Evolutionary conservation across 53 echinoderm and acorn worm genomes (phyloP).

Genomic region (Patiria pectinifera): DNA sequence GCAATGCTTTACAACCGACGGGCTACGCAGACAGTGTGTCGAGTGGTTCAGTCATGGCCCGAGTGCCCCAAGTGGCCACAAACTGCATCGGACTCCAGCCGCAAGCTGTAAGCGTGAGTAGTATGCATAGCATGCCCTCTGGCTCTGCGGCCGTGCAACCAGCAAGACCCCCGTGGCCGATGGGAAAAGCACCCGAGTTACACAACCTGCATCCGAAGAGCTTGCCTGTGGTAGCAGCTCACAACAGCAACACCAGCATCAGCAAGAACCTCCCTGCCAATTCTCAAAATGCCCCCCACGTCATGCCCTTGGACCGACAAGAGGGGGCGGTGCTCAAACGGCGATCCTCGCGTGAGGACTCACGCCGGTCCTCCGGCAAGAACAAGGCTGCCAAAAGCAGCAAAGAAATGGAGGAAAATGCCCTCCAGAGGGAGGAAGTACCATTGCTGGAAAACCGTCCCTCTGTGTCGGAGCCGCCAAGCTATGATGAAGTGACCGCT

Average conservation of each 20-base stretch:
- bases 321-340: slow-evolving; percentile 37
- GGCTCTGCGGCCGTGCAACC: background rate
- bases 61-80: background rate
- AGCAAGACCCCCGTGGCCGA: background rate
- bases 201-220: slow-evolving; percentile 25
- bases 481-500: slow-evolving; percentile 52
- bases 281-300: background rate
- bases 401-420: slow-evolving; percentile 14
- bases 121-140: slow-evolving; percentile 53
- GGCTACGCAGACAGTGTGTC: slow-evolving; percentile 61
- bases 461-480: slow-evolving; percentile 49
- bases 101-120: slow-evolving; percentile 23
- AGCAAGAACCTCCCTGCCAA: slow-evolving; percentile 12
- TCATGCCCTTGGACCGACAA: slow-evolving; percentile 23
- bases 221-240: slow-evolving; percentile 23
- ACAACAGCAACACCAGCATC: slow-evolving; percentile 50
- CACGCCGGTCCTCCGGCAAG: slow-evolving; percentile 26
- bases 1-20: slow-evolving; percentile 15
- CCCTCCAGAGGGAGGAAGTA: slow-evolving; percentile 42
- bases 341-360: slow-evolving; percentile 45
- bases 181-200: background rate
- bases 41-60: slow-evolving; percentile 59
- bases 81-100: slow-evolving; percentile 57
- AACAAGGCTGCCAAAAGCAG: slow-evolving; percentile 14
- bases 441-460: slow-evolving; percentile 45